Percentiles rank a stretch among this genome's conserved stretches.
phyloP scores from a whole-genome alignment of 2,797 vertebrate species.

The Varecia variegata region DNA sequence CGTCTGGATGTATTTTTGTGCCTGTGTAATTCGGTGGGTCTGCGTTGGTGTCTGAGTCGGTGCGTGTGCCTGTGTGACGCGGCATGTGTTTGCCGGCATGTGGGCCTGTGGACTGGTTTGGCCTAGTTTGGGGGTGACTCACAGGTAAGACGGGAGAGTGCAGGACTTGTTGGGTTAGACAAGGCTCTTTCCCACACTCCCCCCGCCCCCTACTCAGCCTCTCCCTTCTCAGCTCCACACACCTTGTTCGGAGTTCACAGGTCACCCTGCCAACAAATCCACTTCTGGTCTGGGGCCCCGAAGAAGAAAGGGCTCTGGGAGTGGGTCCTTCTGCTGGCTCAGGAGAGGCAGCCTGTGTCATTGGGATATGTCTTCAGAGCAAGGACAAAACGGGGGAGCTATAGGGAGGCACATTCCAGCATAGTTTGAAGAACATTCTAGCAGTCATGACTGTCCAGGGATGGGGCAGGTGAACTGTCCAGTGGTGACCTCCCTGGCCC shows the following conservation, averaged over 20 bases:
- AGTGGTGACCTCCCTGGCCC: constrained; percentile 53
- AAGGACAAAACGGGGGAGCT: not conserved
- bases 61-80: not conserved
- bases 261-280: constrained; percentile 47
- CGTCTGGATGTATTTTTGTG: not conserved
- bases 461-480: constrained; percentile 32
- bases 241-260: constrained; percentile 55
- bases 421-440: constrained; percentile 10
- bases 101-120: constrained; percentile 71
- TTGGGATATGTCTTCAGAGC: constrained; percentile 36
- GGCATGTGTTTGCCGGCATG: constrained; percentile 45
- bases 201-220: constrained; percentile 23
- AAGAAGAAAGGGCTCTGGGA: not conserved
- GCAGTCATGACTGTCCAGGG: constrained; percentile 37
- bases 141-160: constrained; percentile 68
- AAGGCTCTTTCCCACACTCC: constrained; percentile 71
- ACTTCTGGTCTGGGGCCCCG: not conserved
- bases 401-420: not conserved
- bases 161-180: constrained; percentile 70
- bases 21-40: not conserved
- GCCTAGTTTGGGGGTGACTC: constrained; percentile 80
- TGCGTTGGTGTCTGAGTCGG: not conserved
- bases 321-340: not conserved
- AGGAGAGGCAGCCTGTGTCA: not conserved
- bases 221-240: constrained; percentile 57